Evolutionary conservation across 2,797 vertebrate genomes (phyloP).

Genomic region (Anguilla obscura): DNA sequence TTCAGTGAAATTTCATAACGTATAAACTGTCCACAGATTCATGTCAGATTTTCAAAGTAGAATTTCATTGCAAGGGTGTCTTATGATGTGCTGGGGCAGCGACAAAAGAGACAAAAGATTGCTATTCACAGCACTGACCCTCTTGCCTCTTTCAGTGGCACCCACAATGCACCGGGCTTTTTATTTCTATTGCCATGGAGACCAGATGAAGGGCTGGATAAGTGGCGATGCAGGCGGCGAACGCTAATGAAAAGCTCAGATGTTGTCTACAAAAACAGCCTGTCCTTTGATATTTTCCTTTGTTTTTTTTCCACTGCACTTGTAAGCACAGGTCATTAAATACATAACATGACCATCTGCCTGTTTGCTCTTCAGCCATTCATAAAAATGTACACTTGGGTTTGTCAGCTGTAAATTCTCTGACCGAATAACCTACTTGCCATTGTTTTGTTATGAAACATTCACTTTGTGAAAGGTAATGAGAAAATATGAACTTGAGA

Average conservation of each 20-base stretch:
- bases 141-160: neutral
- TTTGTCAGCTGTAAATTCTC: neutral
- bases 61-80: neutral
- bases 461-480: neutral
- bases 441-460: neutral
- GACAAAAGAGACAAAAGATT: neutral
- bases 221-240: conserved; percentile 66
- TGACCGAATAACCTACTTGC: neutral
- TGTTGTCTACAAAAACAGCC: conserved; percentile 54
- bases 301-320: neutral
- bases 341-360: neutral
- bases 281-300: conserved; percentile 31
- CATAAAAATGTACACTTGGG: neutral
- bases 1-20: neutral
- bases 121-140: conserved; percentile 4
- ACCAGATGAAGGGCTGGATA: conserved; percentile 71
- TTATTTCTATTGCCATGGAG: conserved; percentile 64
- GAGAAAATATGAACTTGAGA: neutral
- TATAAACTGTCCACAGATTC: neutral
- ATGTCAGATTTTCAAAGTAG: neutral
- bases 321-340: neutral
- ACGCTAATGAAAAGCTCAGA: conserved; percentile 58
- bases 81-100: neutral
- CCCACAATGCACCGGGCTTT: conserved; percentile 26
- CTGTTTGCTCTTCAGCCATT: neutral